Conservation (phyloP, 2,113 vertebrate species). For the Corydoras sp. region DNA sequence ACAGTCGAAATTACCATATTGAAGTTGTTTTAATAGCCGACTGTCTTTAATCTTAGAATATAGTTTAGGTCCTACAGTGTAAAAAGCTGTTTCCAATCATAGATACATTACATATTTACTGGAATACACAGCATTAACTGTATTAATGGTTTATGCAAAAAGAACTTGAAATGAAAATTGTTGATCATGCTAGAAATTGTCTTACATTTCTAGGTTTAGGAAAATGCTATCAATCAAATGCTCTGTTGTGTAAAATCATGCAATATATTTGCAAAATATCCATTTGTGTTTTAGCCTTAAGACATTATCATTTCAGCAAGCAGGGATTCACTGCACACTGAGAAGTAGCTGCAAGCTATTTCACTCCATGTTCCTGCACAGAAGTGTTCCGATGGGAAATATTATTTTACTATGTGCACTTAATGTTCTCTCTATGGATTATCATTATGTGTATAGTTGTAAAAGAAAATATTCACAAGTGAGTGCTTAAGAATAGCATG, state of each 20-base stretch:
- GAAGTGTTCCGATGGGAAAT: conserved; percentile 42
- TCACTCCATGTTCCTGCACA: conserved; percentile 34
- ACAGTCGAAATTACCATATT: no score
- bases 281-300: conserved; percentile 58
- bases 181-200: conserved; percentile 40
- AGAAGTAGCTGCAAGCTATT: conserved; percentile 47
- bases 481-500: conserved; percentile 2
- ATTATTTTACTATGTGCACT: conserved; percentile 48
- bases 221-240: conserved; percentile 46
- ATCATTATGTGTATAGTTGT: not conserved
- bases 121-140: no score
- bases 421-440: conserved; percentile 25
- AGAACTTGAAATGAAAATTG: conserved; percentile 50
- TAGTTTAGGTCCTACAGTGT: not conserved
- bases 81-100: not conserved
- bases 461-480: not conserved
- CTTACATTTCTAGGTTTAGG: conserved; percentile 38
- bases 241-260: conserved; percentile 65
- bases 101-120: not conserved
- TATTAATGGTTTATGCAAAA: conserved; percentile 48
- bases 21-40: no score
- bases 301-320: conserved; percentile 54
- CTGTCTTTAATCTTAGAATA: no score
- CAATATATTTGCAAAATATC: conserved; percentile 70
- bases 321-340: conserved; percentile 55